A percentile compares a stretch with the other conserved stretches of the same genome.
phyloP scores from a whole-genome alignment of 2,113 vertebrate genomes.

The Gopherus evgoodei region DNA sequence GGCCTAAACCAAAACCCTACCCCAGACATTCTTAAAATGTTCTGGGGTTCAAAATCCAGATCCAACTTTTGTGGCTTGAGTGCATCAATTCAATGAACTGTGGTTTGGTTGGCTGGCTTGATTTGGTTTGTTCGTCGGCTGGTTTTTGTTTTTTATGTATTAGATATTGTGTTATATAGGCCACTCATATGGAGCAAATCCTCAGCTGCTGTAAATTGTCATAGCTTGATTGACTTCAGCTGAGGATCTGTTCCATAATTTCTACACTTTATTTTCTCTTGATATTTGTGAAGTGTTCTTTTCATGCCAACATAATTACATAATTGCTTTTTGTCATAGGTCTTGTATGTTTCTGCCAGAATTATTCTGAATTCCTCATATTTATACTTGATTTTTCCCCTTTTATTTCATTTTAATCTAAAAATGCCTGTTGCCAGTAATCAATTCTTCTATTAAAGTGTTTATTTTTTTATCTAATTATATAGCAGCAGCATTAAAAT shows the following conservation, averaged over 20 bases:
- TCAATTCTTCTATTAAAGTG: not conserved
- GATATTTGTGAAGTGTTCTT: not conserved
- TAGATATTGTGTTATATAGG: not conserved
- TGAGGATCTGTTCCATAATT: not conserved
- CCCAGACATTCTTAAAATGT: not conserved
- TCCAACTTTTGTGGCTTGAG: slow-evolving; percentile 10
- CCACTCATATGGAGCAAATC: not conserved
- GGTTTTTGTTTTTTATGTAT: not conserved
- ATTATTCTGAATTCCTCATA: not conserved
- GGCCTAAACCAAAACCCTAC: slow-evolving; percentile 3
- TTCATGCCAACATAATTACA: not conserved
- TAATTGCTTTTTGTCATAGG: not conserved
- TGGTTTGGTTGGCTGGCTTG: not conserved
- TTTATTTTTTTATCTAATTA: not conserved
- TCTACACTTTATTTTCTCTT: slow-evolving; percentile 5
- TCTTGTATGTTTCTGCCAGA: not conserved
- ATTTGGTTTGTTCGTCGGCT: not conserved
- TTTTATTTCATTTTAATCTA: slow-evolving; percentile 19
- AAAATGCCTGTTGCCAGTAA: not conserved
- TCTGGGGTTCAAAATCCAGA: slow-evolving; percentile 4
- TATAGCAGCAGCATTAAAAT: not conserved
- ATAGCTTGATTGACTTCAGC: not conserved
- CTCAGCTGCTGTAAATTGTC: slow-evolving; percentile 8
- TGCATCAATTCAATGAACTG: not conserved
- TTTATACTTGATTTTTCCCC: slow-evolving; percentile 14